Evolutionary conservation across 2,797 vertebrate genomes (phyloP), one percentile per base, ranked within the genome.

Genomic region (Nyctalus aviator): DNA sequence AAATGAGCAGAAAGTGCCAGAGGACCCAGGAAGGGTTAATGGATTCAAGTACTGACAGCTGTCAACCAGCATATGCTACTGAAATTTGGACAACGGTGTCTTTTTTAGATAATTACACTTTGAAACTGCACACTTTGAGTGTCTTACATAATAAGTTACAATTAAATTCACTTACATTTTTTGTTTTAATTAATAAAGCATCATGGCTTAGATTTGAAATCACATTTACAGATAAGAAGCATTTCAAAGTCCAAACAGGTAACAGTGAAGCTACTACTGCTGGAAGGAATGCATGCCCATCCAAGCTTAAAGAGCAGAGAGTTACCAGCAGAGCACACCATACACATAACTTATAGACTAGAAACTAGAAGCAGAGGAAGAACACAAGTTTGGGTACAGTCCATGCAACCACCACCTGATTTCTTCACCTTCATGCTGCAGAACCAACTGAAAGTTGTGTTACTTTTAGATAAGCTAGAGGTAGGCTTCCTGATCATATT

Each of bases 111-210:
- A n/a, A n/a, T 17, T 44, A 27, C 5, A 35, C 17, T 69, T 37
- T 71, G 27, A 88, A 55, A 59, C 17, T 62, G 72, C 59, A 73
- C 21, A 64, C 35, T 8, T 30, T 8, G 5, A 64, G 55, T 59
- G 10, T 44, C 44, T 53, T 84, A 73, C 12, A 25, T 11, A 87
- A 90, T 50, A 77, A 93, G 71, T n/a, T 2, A 57, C 75, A 85
- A 53, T 9, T 44, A 68, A 57, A 82, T 78, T 89, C 94, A 96
- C 72, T 20, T 89, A 97, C 81, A 0, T 0, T 23, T 94, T 97
- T 97, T 96, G 91, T 98, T 98, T 98, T 96, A 98, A 98, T 98
- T 98, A 98, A 98, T 98, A 98, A 94, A 97, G 90, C 96, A 97
- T 90, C 94, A 97, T 41, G 96, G 96, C 83, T 96, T 95, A 68